phyloP scores from a whole-genome alignment of 2,888 invertebrate genomes.

The Drosophila stalkeri region DNA sequence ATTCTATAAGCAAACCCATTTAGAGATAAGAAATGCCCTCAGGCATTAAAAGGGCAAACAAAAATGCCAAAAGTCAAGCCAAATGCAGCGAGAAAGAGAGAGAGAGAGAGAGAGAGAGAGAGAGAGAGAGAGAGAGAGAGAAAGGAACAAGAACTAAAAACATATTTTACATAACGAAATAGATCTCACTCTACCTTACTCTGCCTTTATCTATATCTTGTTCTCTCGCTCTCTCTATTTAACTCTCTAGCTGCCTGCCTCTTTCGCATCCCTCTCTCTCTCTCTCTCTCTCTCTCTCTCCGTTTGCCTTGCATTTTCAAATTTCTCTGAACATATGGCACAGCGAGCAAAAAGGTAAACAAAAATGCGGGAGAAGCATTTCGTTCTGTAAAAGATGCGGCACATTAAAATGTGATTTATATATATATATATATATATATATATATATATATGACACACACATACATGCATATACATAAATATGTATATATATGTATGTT shows the following conservation, averaged over 20 bases:
- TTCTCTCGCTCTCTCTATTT: neutral
- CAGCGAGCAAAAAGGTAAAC: constrained; percentile 46
- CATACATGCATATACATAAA: neutral
- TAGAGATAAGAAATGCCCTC: constrained; percentile 26
- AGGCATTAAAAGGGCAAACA: constrained; percentile 19
- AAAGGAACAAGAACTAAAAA: neutral
- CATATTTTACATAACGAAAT: constrained; percentile 45
- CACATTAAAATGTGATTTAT: constrained; percentile 74
- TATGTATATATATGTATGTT: constrained; percentile 18
- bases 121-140: neutral
- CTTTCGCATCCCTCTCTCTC: neutral
- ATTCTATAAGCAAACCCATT: constrained; percentile 15
- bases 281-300: neutral
- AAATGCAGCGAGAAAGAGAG: neutral
- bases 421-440: constrained; percentile 43
- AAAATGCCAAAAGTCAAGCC: constrained; percentile 19
- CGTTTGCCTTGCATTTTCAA: neutral
- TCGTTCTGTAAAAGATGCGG: constrained; percentile 49
- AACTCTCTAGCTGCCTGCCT: neutral
- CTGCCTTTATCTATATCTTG: constrained; percentile 3
- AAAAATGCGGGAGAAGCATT: constrained; percentile 34
- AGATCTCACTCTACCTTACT: constrained; percentile 5
- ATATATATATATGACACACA: constrained; percentile 25
- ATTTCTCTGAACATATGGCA: constrained; percentile 41
- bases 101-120: neutral